Evolutionary conservation across 2,113 vertebrate species (phyloP).

Genomic region (Sisor rabdophorus): DNA sequence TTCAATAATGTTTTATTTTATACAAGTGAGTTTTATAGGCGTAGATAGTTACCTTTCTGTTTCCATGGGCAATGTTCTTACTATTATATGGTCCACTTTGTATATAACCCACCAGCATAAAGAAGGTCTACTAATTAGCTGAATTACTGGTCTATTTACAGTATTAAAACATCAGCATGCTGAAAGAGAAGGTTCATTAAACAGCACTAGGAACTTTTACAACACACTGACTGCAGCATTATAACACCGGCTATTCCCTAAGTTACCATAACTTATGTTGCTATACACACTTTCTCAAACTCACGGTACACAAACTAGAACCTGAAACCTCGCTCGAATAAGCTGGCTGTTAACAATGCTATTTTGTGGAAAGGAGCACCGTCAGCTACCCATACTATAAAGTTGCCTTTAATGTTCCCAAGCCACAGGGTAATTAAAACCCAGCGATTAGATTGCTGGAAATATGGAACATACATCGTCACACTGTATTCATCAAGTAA

Average conservation of each 20-base stretch:
- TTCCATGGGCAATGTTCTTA: neutral
- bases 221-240: slow-evolving; percentile 26
- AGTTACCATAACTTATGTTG: slow-evolving; percentile 36
- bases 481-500: neutral
- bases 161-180: slow-evolving; percentile 29
- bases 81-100: neutral
- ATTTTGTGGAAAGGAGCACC: slow-evolving; percentile 36
- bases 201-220: slow-evolving; percentile 30
- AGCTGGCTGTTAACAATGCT: slow-evolving; percentile 35
- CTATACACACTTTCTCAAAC: slow-evolving; percentile 27
- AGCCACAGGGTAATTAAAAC: slow-evolving; percentile 47
- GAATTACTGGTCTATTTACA: slow-evolving; percentile 36
- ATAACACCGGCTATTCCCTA: slow-evolving; percentile 35
- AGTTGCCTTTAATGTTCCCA: slow-evolving; percentile 40
- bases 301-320: slow-evolving; percentile 31
- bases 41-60: slow-evolving; percentile 33
- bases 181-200: slow-evolving; percentile 34
- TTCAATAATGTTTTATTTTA: slow-evolving; percentile 39
- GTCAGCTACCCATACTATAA: slow-evolving; percentile 35
- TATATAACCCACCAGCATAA: slow-evolving; percentile 10
- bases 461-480: slow-evolving; percentile 33
- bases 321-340: slow-evolving; percentile 8
- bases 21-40: slow-evolving; percentile 46
- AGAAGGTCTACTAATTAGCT: slow-evolving; percentile 8
- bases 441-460: slow-evolving; percentile 42